Conservation (phyloP, 2,888 invertebrate species). For the Pollenia angustigena region DNA sequence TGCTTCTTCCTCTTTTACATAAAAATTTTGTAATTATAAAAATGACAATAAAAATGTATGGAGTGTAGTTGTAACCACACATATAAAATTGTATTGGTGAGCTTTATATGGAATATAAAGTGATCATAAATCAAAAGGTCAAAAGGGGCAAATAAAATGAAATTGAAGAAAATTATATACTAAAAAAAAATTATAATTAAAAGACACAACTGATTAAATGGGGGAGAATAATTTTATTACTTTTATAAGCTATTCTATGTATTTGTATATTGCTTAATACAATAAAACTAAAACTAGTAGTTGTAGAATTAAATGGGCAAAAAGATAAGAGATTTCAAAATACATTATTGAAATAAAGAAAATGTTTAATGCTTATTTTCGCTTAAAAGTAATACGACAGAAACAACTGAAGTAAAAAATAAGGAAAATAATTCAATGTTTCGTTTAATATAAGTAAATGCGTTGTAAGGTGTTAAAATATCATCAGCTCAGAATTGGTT, state of each 20-base stretch:
- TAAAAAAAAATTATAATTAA: slow-evolving; percentile 15
- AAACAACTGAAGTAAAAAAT: too few species aligned
- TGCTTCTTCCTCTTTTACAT: slow-evolving; percentile 29
- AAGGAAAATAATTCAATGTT: too few species aligned
- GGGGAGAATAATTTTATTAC: neutral
- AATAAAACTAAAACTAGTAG: slow-evolving; percentile 12
- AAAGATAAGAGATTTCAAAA: neutral
- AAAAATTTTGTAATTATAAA: slow-evolving; percentile 54
- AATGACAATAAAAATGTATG: slow-evolving; percentile 38
- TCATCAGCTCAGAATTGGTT: too few species aligned
- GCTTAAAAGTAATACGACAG: too few species aligned
- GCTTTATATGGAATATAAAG: slow-evolving; percentile 29
- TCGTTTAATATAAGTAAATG: too few species aligned
- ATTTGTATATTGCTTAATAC: neutral
- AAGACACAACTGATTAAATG: slow-evolving; percentile 6
- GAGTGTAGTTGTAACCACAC: too few species aligned
- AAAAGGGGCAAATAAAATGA: slow-evolving; percentile 22
- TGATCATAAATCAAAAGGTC: slow-evolving; percentile 44
- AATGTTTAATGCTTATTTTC: too few species aligned
- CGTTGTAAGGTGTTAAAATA: too few species aligned
- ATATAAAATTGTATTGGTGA: neutral
- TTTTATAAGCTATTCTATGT: neutral
- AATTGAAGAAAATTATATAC: neutral
- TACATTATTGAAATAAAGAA: too few species aligned
- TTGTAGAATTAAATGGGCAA: neutral